Percentiles rank a stretch among this genome's conserved stretches.
These are phyloP conservation scores for Unio pictorum DNA, from an alignment of 2,888 invertebrate species.

Conservation along the genomic window DNA sequence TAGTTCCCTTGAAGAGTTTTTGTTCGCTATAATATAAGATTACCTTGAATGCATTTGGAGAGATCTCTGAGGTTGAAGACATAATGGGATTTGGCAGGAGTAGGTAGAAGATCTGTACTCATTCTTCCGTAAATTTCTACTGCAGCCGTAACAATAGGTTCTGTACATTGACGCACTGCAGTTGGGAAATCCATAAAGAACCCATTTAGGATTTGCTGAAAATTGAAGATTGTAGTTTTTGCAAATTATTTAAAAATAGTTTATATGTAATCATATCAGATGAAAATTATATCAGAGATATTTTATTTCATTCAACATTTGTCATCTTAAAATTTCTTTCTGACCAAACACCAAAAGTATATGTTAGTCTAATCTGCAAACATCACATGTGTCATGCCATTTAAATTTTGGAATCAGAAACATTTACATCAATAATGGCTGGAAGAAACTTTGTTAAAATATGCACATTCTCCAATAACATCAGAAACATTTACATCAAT, in stretches of 20 bases:
- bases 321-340: no score
- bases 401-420: no score
- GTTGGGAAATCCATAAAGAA: conserved; percentile 85
- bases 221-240: conserved; percentile 8
- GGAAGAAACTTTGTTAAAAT: no score
- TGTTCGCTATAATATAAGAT: not conserved
- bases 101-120: conserved; percentile 71
- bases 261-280: not conserved
- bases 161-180: conserved; percentile 69
- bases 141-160: conserved; percentile 68
- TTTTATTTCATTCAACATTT: no score
- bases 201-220: conserved; percentile 78
- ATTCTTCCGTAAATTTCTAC: conserved; percentile 72
- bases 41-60: conserved; percentile 90
- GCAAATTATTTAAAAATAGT: not conserved
- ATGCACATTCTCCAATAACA: no score
- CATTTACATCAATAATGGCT: no score
- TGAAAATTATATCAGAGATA: not conserved
- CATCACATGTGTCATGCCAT: no score
- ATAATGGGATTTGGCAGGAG: conserved; percentile 72
- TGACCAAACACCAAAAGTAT: no score
- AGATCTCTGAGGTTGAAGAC: conserved; percentile 78
- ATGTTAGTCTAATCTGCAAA: no score
- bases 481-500: no score
- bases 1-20: not conserved